Evolutionary conservation across 2,797 vertebrate species (phyloP).

Genomic region (Tamandua tetradactyla): DNA sequence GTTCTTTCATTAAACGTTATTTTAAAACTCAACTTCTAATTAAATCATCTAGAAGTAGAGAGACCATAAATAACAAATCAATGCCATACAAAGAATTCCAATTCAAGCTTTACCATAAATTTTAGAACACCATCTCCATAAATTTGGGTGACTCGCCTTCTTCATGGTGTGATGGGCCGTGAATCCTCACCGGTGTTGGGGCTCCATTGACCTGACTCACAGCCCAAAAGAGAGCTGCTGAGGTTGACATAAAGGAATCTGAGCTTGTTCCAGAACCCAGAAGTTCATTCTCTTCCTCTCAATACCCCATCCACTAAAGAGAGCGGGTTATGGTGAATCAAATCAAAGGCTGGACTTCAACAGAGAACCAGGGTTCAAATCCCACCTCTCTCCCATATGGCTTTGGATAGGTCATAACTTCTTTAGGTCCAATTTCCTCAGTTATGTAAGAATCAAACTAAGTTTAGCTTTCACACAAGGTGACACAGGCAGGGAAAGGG

Average conservation of each 20-base stretch:
- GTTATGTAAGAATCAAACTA: no score
- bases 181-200: neutral
- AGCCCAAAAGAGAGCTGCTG: neutral
- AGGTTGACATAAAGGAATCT: neutral
- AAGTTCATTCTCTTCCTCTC: conserved; percentile 1
- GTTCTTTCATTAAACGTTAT: conserved; percentile 20
- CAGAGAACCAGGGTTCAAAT: neutral
- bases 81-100: neutral
- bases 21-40: neutral
- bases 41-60: neutral
- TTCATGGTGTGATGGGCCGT: neutral
- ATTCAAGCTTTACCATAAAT: conserved; percentile 16
- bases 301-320: neutral
- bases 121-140: conserved; percentile 25
- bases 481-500: no score
- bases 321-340: neutral
- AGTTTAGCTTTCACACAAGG: no score
- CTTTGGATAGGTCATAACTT: neutral
- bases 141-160: neutral
- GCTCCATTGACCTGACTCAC: neutral
- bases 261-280: neutral
- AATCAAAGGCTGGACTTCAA: neutral
- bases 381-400: neutral
- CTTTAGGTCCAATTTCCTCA: neutral
- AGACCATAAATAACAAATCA: conserved; percentile 13